These are phyloP conservation scores for Spodoptera picta DNA, from an alignment of 2,888 invertebrate genomes.

Conservation along the genomic window DNA sequence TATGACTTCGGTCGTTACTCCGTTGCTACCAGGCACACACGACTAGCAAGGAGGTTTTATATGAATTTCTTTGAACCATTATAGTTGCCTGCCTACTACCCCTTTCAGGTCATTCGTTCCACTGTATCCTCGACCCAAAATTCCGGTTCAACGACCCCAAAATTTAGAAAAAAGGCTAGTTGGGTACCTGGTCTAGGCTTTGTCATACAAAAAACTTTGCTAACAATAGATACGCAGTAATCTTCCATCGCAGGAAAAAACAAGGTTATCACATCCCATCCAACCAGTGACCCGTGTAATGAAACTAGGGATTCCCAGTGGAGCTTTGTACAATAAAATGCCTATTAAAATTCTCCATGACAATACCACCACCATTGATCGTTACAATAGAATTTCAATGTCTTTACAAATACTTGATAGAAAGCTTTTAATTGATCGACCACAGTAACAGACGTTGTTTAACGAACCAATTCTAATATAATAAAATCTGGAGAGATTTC, in stretches of 20 bases:
- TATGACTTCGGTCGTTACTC: slow-evolving; percentile 12
- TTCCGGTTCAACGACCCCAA: slow-evolving; percentile 7
- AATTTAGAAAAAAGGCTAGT: slow-evolving; percentile 11
- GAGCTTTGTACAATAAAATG: slow-evolving; percentile 40
- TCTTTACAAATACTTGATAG: slow-evolving; percentile 13
- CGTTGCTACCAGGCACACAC: slow-evolving; percentile 1
- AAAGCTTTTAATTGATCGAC: slow-evolving; percentile 21
- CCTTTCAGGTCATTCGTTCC: slow-evolving; percentile 1
- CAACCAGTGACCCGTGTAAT: slow-evolving; percentile 49
- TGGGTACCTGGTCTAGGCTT: background rate
- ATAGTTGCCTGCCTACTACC: background rate
- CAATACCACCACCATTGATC: slow-evolving; percentile 12
- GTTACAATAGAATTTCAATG: slow-evolving; percentile 16
- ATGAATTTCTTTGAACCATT: slow-evolving; percentile 28
- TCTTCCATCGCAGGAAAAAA: slow-evolving; percentile 28
- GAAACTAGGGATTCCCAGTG: slow-evolving; percentile 37
- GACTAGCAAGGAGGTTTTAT: slow-evolving; percentile 9
- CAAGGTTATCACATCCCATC: slow-evolving; percentile 31
- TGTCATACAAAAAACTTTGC: slow-evolving; percentile 30
- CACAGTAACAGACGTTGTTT: background rate
- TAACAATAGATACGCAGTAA: slow-evolving; percentile 26
- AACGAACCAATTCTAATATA: too few relatives aligned
- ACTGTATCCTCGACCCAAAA: background rate
- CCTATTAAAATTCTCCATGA: slow-evolving; percentile 32
- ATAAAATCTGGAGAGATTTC: too few relatives aligned